Evolutionary conservation across 2,797 vertebrate species (phyloP).

Genomic region (Crocidura indochinensis): DNA sequence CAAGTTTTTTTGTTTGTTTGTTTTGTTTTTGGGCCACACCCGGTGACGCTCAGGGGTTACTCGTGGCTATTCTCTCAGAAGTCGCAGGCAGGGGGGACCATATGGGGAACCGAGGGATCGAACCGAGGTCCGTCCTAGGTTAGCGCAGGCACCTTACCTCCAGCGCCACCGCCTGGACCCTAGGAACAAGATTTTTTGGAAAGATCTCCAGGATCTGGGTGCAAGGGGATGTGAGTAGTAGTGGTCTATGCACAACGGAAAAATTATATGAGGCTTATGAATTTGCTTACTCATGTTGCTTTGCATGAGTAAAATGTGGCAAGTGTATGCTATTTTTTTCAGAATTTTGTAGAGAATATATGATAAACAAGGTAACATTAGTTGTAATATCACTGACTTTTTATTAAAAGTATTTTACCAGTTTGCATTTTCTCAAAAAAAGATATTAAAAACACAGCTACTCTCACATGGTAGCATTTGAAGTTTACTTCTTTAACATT

Average conservation of each 20-base stretch:
- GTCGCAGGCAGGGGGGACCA: no score
- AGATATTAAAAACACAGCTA: slow-evolving; percentile 13
- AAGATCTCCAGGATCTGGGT: not conserved
- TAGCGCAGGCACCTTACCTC: no score
- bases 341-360: not conserved
- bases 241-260: not conserved
- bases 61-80: no score
- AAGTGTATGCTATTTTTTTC: slow-evolving; percentile 20
- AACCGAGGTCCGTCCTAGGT: no score
- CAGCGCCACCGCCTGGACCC: no score
- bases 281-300: not conserved
- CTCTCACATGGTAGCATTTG: not conserved
- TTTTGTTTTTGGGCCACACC: no score
- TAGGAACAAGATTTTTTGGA: not conserved
- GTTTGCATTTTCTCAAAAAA: slow-evolving; percentile 55
- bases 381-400: slow-evolving; percentile 26
- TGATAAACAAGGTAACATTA: slow-evolving; percentile 2
- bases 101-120: no score
- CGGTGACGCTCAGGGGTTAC: no score
- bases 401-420: not conserved
- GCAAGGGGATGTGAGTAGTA: no score
- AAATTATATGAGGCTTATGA: not conserved
- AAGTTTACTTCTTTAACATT: not conserved
- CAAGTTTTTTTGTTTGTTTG: slow-evolving; percentile 25
- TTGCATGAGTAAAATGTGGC: slow-evolving; percentile 13